These are phyloP conservation scores for Cassiopea andromeda DNA, from an alignment of 30 jellyfish, hydroid and myxozoan genomes.

Conservation along the genomic window DNA sequence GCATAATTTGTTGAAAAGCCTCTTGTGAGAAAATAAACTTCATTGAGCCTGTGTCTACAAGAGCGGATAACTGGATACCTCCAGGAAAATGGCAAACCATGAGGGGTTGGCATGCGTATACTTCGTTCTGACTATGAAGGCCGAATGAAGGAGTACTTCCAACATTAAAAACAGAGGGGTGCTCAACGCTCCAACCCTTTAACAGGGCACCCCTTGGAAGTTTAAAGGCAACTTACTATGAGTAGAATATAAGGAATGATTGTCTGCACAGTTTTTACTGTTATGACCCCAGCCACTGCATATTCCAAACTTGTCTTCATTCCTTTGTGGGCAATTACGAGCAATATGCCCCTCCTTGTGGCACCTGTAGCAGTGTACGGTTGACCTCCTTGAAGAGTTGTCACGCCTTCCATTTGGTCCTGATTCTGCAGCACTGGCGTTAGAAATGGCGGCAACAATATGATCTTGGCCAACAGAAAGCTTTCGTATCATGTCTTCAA, in stretches of 20 bases:
- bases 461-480: conserved; percentile 4
- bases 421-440: conserved; percentile 9
- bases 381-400: conserved; percentile 1
- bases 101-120: conserved; percentile 35
- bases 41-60: conserved; percentile 49
- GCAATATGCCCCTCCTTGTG: conserved; percentile 14
- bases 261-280: conserved; percentile 4
- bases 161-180: conserved; percentile 33
- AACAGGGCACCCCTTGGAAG: conserved; percentile 43
- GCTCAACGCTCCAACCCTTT: conserved; percentile 44
- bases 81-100: conserved; percentile 15
- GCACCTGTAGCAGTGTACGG: not conserved
- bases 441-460: not conserved
- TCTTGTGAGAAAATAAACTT: conserved; percentile 7
- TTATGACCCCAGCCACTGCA: conserved; percentile 14
- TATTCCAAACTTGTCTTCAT: not conserved
- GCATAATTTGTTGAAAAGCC: conserved; percentile 26
- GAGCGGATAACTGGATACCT: conserved; percentile 15
- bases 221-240: conserved; percentile 22
- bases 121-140: conserved; percentile 21
- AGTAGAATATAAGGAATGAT: not conserved
- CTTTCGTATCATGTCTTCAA: conserved; percentile 4
- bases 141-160: too few species aligned
- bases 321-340: conserved; percentile 7
- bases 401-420: not conserved